Evolutionary conservation across 2,113 vertebrate species (phyloP).

Genomic region (Neogale vison): DNA sequence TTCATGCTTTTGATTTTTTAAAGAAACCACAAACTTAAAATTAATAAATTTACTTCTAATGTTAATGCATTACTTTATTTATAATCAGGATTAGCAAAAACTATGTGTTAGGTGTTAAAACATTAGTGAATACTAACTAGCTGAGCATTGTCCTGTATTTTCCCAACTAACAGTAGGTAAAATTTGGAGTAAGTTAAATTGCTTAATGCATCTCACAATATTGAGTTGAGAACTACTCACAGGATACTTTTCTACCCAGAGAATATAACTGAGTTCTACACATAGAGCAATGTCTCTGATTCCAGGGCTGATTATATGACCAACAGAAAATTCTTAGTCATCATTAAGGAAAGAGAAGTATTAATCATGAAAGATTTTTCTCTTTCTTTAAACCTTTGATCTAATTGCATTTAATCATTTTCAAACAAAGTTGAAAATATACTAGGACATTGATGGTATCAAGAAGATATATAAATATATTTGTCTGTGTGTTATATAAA

Average conservation of each 20-base stretch:
- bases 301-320: not conserved
- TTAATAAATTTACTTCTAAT: not conserved
- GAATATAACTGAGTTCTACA: not conserved
- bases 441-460: not conserved
- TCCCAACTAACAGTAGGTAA: not conserved
- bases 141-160: not conserved
- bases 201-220: not conserved
- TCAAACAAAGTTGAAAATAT: not conserved
- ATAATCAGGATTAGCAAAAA: not conserved
- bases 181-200: not conserved
- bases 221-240: not conserved
- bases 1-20: not conserved
- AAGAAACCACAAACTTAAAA: not conserved
- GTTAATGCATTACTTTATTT: not conserved
- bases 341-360: not conserved
- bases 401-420: not conserved
- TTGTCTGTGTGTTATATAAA: not conserved
- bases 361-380: not conserved
- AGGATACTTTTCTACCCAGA: not conserved
- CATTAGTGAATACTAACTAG: not conserved
- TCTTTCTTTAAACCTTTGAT: not conserved
- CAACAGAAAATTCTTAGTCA: not conserved
- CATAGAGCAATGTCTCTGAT: not conserved
- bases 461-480: not conserved
- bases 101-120: not conserved